phyloP scores from a whole-genome alignment of 1,140 invertebrate genomes.

The Rhagoletis pomonella region DNA sequence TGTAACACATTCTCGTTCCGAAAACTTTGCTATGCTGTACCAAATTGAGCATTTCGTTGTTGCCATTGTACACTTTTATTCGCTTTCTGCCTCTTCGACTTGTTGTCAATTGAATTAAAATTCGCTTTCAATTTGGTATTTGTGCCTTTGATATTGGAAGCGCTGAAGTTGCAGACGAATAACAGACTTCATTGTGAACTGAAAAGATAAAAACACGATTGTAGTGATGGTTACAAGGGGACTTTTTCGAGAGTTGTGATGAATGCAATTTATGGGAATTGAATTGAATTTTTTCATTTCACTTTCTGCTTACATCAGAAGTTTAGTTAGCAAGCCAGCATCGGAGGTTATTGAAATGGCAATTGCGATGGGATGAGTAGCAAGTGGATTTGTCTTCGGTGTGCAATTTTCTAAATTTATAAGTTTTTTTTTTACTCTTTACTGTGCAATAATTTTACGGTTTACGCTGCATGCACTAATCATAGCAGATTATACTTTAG shows the following conservation, averaged over 20 bases:
- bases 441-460: not conserved
- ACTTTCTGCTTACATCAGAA: not conserved
- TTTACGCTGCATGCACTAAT: not conserved
- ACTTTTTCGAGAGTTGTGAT: not conserved
- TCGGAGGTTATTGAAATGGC: not conserved
- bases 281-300: slow-evolving; percentile 35
- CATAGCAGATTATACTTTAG: slow-evolving; percentile 23
- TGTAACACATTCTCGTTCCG: not conserved
- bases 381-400: not conserved
- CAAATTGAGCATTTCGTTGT: not conserved
- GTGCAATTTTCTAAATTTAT: not conserved
- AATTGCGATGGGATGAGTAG: not conserved
- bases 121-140: slow-evolving; percentile 20
- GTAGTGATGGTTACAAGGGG: not conserved
- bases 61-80: slow-evolving; percentile 7
- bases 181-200: too few relatives aligned
- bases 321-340: not conserved
- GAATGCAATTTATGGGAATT: slow-evolving; percentile 2
- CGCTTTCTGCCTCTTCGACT: slow-evolving; percentile 1
- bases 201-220: not conserved
- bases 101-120: slow-evolving; percentile 50
- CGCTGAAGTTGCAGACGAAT: not conserved
- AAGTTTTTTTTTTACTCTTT: not conserved
- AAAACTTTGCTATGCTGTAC: not conserved
- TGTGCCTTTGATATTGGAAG: not conserved